These are phyloP conservation scores for Pangasius larnaudii DNA, from an alignment of 2,797 vertebrate genomes.

Conservation along the genomic window DNA sequence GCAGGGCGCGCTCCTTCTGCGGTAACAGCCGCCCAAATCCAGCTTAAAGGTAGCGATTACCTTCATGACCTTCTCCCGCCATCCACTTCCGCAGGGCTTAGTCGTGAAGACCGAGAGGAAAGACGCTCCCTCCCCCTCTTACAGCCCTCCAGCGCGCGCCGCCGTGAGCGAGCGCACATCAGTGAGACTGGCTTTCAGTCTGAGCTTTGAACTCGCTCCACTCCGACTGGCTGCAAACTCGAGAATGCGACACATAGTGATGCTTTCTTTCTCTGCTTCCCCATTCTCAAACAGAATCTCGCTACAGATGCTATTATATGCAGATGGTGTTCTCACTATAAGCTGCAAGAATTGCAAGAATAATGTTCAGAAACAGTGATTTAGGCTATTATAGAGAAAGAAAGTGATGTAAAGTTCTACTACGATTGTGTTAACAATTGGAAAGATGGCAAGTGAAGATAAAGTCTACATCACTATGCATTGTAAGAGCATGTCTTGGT, in stretches of 20 bases:
- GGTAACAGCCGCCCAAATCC: constrained; percentile 61
- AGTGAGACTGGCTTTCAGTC: constrained; percentile 40
- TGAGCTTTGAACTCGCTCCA: constrained; percentile 36
- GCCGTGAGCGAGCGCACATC: constrained; percentile 52
- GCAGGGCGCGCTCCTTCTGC: constrained; percentile 60
- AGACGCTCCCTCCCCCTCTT: constrained; percentile 44
- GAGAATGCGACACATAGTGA: constrained; percentile 39
- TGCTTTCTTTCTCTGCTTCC: constrained; percentile 9
- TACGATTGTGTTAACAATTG: neutral
- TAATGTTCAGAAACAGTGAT: neutral
- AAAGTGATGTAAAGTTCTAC: neutral
- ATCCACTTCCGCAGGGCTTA: constrained; percentile 55
- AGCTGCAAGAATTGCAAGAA: no score
- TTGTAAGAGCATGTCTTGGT: neutral
- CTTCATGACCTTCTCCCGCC: constrained; percentile 67
- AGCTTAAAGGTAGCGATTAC: constrained; percentile 60
- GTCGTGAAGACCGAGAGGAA: constrained; percentile 50
- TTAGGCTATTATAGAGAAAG: neutral
- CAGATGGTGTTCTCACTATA: neutral
- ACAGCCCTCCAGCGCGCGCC: constrained; percentile 33
- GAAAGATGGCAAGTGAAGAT: neutral
- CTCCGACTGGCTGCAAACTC: constrained; percentile 31
- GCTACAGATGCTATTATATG: neutral
- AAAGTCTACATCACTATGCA: neutral
- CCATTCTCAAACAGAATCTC: neutral